phyloP scores from a whole-genome alignment of 2,888 invertebrate species.

The Norana najaformis region DNA sequence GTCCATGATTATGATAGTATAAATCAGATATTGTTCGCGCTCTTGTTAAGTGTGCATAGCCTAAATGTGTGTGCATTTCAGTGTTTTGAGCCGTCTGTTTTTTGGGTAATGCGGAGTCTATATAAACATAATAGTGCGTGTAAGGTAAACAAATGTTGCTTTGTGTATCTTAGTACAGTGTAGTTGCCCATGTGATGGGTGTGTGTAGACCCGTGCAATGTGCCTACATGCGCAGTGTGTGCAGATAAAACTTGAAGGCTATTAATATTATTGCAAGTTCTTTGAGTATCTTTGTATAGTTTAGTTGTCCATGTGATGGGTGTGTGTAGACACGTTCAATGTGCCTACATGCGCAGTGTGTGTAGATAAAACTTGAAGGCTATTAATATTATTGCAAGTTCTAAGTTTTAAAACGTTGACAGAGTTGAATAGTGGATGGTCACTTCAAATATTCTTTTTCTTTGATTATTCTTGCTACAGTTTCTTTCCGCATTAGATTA shows the following conservation, averaged over 20 bases:
- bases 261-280: too few relatives aligned
- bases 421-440: background rate
- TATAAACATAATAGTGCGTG: background rate
- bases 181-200: too few relatives aligned
- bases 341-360: background rate
- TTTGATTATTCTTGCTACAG: background rate
- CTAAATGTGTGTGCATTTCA: background rate
- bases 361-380: background rate
- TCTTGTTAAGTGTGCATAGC: background rate
- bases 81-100: background rate
- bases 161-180: too few relatives aligned
- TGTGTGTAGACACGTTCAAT: background rate
- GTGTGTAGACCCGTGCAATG: too few relatives aligned
- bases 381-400: too few relatives aligned
- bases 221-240: too few relatives aligned
- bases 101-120: background rate
- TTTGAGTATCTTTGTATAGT: too few relatives aligned
- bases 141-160: background rate
- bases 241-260: too few relatives aligned
- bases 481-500: background rate
- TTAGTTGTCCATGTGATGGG: background rate
- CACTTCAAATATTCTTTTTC: background rate
- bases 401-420: too few relatives aligned
- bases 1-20: too few relatives aligned
- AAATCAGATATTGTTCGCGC: background rate